Evolutionary conservation across 1,140 invertebrate genomes (phyloP), one percentile per base, ranked within the genome.

Genomic region (Achatina immaculata): DNA sequence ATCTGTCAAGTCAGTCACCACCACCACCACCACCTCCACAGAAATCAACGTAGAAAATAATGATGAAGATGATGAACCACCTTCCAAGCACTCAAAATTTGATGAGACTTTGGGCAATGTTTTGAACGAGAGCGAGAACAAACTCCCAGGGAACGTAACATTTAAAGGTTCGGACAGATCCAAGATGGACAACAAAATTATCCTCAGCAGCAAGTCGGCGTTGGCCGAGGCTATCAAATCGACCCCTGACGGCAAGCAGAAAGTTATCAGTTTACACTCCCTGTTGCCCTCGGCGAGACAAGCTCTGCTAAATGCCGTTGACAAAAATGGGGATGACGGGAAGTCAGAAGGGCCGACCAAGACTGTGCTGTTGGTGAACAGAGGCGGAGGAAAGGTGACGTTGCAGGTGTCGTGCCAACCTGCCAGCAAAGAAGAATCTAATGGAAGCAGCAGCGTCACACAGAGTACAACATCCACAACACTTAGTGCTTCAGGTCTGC

Each of bases 281-380:
- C 80, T 82, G 19, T 76, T 85, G 31, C 84, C 88, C 6, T 83
- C 84, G 75, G 82, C 85, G 3, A 86, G 86, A 69, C 76, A 83
- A 0, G 82, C 85, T n/a, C 36, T 85, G 6, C 78, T 87, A 36
- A 85, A 88, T 74, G 80, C 82, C 42, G 66, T 83, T n/a, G 83
- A 85, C n/a, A 81, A 82, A 55, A 42, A 72, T 55, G 80, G 76
- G 34, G 78, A 74, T 28, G 55, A 73, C 11, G 48, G 28, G 16
- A 71, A 75, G 42, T 65, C 42, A 36, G 68, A 81, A 24, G n/a
- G 58, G 19, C n/a, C 82, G 28, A 87, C 86, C 36, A 81, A 87
- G 65, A 90, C 88, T 51, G 86, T 90, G 43, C 80, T 90, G 51
- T 81, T 89, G 34, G 84, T 90, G 11, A 89, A 90, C 78, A 85